Percentiles rank a stretch among this genome's conserved stretches.
Conservation (phyloP, 1,140 invertebrate genomes). For the Holotrichia oblita region DNA sequence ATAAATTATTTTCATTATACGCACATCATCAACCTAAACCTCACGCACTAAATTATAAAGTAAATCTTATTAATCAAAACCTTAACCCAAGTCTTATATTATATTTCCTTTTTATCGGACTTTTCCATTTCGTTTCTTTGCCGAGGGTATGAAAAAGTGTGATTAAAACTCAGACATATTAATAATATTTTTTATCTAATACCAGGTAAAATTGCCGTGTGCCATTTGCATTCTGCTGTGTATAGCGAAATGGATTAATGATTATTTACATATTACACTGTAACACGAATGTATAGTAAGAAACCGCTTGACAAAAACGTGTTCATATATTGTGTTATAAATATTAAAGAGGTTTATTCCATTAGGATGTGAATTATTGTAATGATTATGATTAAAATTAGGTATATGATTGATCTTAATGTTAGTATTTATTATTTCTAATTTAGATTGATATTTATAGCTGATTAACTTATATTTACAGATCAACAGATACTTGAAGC, state of each 20-base stretch:
- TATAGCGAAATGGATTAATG: background rate
- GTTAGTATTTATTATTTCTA: background rate
- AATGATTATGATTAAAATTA: background rate
- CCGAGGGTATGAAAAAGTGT: background rate
- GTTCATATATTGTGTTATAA: background rate
- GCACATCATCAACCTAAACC: no score
- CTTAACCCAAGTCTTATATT: background rate
- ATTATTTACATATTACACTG: slow-evolving; percentile 11
- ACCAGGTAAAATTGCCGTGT: no score
- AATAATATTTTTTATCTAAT: slow-evolving; percentile 14
- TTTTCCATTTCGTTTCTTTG: background rate
- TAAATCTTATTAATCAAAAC: background rate
- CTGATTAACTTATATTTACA: no score
- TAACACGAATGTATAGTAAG: background rate
- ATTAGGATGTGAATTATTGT: background rate
- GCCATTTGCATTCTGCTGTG: background rate
- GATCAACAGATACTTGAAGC: background rate
- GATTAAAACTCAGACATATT: background rate
- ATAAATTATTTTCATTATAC: no score
- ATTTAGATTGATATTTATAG: no score
- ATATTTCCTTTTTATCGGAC: background rate
- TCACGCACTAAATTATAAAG: background rate
- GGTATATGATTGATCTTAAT: background rate
- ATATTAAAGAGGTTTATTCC: background rate
- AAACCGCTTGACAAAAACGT: background rate